A percentile compares a stretch with the other conserved stretches of the same genome.
These are phyloP conservation scores for Nannoperca obscura DNA, from an alignment of 2,797 vertebrate species.

Conservation along the genomic window DNA sequence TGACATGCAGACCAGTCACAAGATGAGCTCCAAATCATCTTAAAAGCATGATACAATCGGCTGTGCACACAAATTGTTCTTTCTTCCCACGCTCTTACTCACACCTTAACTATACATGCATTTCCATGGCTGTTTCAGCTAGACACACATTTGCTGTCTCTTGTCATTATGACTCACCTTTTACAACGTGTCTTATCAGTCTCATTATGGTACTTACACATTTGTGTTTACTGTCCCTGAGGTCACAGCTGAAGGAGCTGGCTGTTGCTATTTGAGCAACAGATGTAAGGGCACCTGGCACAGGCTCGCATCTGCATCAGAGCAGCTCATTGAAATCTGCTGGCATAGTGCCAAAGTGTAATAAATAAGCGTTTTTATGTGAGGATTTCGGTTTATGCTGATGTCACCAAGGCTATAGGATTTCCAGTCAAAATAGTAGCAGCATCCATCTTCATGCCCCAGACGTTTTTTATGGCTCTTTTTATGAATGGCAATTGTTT, in stretches of 20 bases:
- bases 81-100: constrained; percentile 19
- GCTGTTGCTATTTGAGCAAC: constrained; percentile 68
- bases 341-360: constrained; percentile 27
- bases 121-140: constrained; percentile 27
- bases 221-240: constrained; percentile 53
- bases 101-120: not conserved
- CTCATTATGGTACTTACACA: constrained; percentile 46
- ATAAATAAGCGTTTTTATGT: constrained; percentile 33
- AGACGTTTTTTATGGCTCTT: not conserved
- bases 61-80: constrained; percentile 28
- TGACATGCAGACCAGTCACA: constrained; percentile 51
- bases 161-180: constrained; percentile 48
- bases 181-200: constrained; percentile 51
- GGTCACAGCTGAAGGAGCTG: constrained; percentile 59
- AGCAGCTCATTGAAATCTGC: constrained; percentile 39
- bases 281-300: constrained; percentile 65
- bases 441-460: not conserved
- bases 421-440: constrained; percentile 5
- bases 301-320: constrained; percentile 34
- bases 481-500: not conserved
- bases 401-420: constrained; percentile 8
- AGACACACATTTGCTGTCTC: constrained; percentile 34
- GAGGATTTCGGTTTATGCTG: constrained; percentile 17
- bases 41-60: constrained; percentile 39
- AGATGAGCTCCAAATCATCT: constrained; percentile 53